Evolutionary conservation across 2,888 invertebrate genomes (phyloP).

Genomic region (Catocala sponsa): DNA sequence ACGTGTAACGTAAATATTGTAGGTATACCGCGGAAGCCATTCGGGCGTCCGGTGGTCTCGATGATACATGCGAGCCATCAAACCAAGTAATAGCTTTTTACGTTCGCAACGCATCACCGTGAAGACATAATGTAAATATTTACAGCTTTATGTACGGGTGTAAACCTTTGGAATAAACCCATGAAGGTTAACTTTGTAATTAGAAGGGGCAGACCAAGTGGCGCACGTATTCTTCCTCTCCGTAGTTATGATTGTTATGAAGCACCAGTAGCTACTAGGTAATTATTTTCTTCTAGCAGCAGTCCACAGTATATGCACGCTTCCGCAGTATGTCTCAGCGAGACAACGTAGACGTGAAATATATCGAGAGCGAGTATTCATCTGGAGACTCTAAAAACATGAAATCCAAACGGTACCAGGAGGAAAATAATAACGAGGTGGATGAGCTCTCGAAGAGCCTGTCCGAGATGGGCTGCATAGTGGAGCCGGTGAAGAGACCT

Average conservation of each 20-base stretch:
- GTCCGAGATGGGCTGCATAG: conserved; percentile 83
- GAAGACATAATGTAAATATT: conserved; percentile 28
- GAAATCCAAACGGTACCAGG: conserved; percentile 72
- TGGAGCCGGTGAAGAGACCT: conserved; percentile 76
- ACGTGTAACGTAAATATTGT: not conserved
- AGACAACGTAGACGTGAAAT: conserved; percentile 67
- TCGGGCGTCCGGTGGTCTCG: conserved; percentile 4
- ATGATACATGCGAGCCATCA: conserved; percentile 1
- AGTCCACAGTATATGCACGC: conserved; percentile 70
- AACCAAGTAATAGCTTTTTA: conserved; percentile 3
- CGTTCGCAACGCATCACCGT: conserved; percentile 7
- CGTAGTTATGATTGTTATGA: conserved; percentile 17
- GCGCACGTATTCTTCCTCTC: conserved; percentile 23
- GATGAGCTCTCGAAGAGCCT: conserved; percentile 81
- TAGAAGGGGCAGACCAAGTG: conserved; percentile 21
- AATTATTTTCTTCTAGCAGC: conserved; percentile 51
- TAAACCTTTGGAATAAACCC: conserved; percentile 12
- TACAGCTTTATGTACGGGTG: conserved; percentile 5
- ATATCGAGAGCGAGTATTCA: conserved; percentile 70
- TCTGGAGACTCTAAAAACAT: conserved; percentile 78
- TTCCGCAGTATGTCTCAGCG: conserved; percentile 73
- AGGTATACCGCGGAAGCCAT: conserved; percentile 1
- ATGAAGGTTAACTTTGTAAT: conserved; percentile 21
- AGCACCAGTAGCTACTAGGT: conserved; percentile 36
- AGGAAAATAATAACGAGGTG: conserved; percentile 84